phyloP scores from a whole-genome alignment of 2,888 invertebrate species.

The Xestia sexstrigata region DNA sequence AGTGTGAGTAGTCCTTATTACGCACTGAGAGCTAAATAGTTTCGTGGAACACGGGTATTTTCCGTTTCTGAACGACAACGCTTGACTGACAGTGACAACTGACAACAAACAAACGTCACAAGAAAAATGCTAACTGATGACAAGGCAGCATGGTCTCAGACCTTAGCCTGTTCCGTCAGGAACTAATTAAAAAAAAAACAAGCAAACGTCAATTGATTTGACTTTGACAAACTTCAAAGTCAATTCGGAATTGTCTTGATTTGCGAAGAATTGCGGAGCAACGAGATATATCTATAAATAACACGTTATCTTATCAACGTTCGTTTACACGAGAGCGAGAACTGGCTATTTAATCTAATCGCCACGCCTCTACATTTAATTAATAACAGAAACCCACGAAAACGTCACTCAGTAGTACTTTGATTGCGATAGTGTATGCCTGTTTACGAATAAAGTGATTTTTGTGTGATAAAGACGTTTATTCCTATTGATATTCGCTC shows the following conservation, averaged over 20 bases:
- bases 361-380: constrained; percentile 78
- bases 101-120: not conserved
- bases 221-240: constrained; percentile 36
- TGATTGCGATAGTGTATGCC: constrained; percentile 38
- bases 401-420: constrained; percentile 51
- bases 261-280: constrained; percentile 50
- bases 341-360: constrained; percentile 70
- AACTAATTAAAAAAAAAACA: too few species aligned
- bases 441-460: constrained; percentile 56
- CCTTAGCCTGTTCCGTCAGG: too few species aligned
- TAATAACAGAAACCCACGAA: constrained; percentile 54
- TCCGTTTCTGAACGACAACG: constrained; percentile 35
- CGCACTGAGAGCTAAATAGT: not conserved
- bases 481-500: constrained; percentile 36
- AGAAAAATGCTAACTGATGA: too few species aligned
- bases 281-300: constrained; percentile 69
- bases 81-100: constrained; percentile 1
- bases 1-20: too few species aligned
- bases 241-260: constrained; percentile 34
- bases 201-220: constrained; percentile 28
- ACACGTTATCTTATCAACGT: constrained; percentile 70
- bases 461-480: constrained; percentile 54
- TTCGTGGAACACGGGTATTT: constrained; percentile 2
- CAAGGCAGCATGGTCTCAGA: too few species aligned
- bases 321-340: constrained; percentile 66